These are phyloP conservation scores for Halcyon malimbica DNA, from an alignment of 2,113 vertebrate genomes.

Conservation along the genomic window DNA sequence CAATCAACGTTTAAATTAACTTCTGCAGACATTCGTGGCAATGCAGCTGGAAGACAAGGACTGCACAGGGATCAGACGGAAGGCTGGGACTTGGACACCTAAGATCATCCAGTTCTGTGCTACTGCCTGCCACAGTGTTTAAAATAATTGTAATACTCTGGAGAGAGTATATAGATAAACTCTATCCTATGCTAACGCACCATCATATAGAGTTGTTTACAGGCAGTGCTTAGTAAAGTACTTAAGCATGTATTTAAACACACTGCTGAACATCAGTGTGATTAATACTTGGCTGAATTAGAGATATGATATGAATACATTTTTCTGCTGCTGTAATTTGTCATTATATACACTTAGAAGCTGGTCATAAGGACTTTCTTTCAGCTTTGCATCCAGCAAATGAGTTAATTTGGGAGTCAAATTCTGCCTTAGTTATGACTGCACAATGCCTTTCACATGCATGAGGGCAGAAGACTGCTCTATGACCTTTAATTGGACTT, in stretches of 20 bases:
- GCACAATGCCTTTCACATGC: slow-evolving; percentile 2
- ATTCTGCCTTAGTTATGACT: slow-evolving; percentile 28
- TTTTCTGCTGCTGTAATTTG: slow-evolving; percentile 58
- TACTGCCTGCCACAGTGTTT: background rate
- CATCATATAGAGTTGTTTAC: slow-evolving; percentile 40
- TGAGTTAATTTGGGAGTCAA: slow-evolving; percentile 51
- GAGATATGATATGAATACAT: background rate
- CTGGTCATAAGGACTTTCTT: slow-evolving; percentile 48
- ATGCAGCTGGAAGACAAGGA: background rate
- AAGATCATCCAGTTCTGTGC: background rate
- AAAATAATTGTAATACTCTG: background rate
- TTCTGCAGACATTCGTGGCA: background rate
- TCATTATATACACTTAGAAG: slow-evolving; percentile 17
- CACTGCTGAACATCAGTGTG: slow-evolving; percentile 47
- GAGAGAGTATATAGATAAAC: slow-evolving; percentile 1
- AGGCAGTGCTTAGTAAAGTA: slow-evolving; percentile 41
- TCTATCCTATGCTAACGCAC: background rate
- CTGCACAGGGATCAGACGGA: background rate
- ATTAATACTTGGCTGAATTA: slow-evolving; percentile 62
- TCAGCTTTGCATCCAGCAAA: slow-evolving; percentile 21
- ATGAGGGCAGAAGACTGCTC: background rate
- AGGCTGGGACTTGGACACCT: background rate
- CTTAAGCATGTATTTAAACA: slow-evolving; percentile 60
- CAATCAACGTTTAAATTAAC: background rate
- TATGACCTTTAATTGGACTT: slow-evolving; percentile 26